Conservation (phyloP, 2,113 vertebrate species). For the Neogale vison region DNA sequence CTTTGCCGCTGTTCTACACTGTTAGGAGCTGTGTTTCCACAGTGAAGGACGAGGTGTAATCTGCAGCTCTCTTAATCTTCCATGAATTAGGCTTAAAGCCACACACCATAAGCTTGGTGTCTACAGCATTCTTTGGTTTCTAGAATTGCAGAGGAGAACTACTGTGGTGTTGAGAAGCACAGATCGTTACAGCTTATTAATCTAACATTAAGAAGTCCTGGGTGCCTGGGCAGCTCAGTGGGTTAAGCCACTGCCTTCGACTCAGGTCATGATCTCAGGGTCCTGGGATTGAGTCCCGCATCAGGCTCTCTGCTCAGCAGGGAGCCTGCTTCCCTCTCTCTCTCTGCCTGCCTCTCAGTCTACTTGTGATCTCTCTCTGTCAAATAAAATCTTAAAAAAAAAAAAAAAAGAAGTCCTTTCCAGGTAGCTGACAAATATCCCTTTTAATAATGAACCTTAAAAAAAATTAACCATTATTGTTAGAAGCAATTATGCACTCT, state of each 20-base stretch:
- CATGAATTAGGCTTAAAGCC: slow-evolving; percentile 53
- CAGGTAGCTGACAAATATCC: not conserved
- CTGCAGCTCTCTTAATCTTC: slow-evolving; percentile 25
- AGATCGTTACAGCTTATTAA: not conserved
- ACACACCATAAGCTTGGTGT: not conserved
- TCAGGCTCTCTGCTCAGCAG: no score
- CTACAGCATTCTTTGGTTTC: slow-evolving; percentile 26
- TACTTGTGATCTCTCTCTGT: no score
- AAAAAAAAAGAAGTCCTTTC: not conserved
- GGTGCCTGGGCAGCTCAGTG: no score
- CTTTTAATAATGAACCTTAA: not conserved
- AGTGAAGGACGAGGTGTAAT: not conserved
- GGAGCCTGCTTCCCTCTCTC: no score
- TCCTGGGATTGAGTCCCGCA: no score
- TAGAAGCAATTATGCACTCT: slow-evolving; percentile 1
- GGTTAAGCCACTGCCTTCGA: no score
- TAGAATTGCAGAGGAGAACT: not conserved
- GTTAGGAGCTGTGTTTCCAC: not conserved
- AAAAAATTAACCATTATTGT: not conserved
- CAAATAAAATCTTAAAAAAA: no score
- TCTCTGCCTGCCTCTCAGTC: no score
- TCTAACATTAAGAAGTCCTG: not conserved
- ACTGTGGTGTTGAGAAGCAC: not conserved
- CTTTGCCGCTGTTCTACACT: not conserved
- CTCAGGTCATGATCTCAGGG: no score